Evolutionary conservation across 1,140 invertebrate species (phyloP).

Genomic region (Chelonus insularis): DNA sequence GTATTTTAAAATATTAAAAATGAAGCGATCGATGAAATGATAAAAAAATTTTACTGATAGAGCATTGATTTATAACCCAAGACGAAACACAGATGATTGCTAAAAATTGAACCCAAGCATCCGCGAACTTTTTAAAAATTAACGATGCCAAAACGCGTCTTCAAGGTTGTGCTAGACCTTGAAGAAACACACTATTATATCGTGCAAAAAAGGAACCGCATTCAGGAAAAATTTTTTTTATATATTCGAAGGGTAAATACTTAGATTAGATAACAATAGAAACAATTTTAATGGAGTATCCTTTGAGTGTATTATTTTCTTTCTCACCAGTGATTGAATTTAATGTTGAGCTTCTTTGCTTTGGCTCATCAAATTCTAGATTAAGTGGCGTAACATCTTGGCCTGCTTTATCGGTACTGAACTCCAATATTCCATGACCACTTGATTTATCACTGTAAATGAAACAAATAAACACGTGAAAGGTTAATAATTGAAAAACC

Average conservation of each 20-base stretch:
- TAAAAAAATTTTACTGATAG: background rate
- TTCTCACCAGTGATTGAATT: constrained; percentile 73
- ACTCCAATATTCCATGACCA: constrained; percentile 78
- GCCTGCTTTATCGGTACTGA: constrained; percentile 85
- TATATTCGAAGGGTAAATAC: too few species aligned
- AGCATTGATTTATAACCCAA: too few species aligned
- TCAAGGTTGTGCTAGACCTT: background rate
- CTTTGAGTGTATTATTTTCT: background rate
- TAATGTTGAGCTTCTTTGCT: constrained; percentile 69
- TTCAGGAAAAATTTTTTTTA: background rate
- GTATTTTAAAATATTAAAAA: background rate
- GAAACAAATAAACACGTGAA: background rate
- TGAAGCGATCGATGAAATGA: background rate
- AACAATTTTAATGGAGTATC: too few species aligned
- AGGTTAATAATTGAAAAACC: too few species aligned
- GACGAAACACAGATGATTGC: background rate
- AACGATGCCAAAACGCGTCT: background rate
- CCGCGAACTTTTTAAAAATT: background rate
- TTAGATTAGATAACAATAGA: too few species aligned
- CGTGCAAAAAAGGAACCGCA: constrained; percentile 5
- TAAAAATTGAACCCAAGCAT: background rate
- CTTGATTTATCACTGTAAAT: constrained; percentile 56
- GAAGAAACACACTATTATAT: constrained; percentile 7
- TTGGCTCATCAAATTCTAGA: constrained; percentile 75
- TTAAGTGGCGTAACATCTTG: constrained; percentile 85